Base-by-base conservation (phyloP, 92 coral and sea anemone species). In the Actinostola sp. region DNA sequence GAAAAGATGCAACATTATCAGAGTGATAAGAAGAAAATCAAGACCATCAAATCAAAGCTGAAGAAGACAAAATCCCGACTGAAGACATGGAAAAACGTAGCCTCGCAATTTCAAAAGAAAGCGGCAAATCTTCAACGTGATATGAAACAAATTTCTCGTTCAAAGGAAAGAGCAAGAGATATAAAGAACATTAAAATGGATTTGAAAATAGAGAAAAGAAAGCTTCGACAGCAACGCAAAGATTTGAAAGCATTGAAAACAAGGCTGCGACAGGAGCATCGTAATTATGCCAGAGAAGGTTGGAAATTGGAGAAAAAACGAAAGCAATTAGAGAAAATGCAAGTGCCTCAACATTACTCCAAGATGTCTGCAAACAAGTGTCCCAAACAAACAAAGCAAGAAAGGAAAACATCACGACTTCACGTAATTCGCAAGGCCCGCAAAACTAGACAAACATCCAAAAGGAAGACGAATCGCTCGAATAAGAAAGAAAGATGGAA, bases 31-130 rank as follows among this genome's bases (percentile, higher is more conserved):
- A 77, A 61, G 59, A 71, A 64, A 29, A 28, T 82, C 23, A 76
- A 79, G 54, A 60, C 70, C 28, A 63, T 88, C 9, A 63, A 58
- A 29, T 53, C 49, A 17, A 39, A 66, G 8, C 51, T 91, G 60
- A 75, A 75, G 41, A 66, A 50, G 9, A 89, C 89, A 56, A 94
- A 86, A 48, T 77, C 53, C 33, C 82, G 61, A 26, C 59, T 89
- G 48, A 88, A 86, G 66, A 66, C 72, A 13, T 68, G 88, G 91
- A 91, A 89, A 35, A 78, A 57, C 26, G 68, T 76, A 45, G 80
- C 84, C 13, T 65, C 72, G 66, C 74, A 82, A 25, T 78, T 76
- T 32, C 87, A 81, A 32, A 69, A 82, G 36, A 44, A 72, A 21
- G 78, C 93, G 44, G 59, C 71, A 4, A 73, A 65, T 39, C 85